Percentiles rank a stretch among this genome's conserved stretches.
Evolutionary conservation across 1,140 invertebrate genomes (phyloP).

Genomic region (Pogonognathellus flavescens): DNA sequence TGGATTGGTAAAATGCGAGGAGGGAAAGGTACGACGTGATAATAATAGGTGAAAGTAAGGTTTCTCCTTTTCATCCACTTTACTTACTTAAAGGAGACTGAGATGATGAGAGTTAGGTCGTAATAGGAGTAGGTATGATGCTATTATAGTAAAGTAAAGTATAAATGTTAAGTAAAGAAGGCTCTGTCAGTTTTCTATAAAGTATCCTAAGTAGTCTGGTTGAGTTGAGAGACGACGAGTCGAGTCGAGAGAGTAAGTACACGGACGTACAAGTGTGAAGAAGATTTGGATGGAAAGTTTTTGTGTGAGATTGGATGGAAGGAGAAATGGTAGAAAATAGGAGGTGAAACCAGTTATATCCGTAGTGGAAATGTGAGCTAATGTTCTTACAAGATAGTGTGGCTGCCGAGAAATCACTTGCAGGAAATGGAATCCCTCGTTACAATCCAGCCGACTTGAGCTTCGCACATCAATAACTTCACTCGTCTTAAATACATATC

Average conservation of each 20-base stretch:
- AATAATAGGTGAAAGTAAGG: constrained; percentile 51
- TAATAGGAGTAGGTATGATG: constrained; percentile 4
- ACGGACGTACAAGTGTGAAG: constrained; percentile 57
- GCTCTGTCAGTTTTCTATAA: constrained; percentile 40
- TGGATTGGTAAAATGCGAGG: neutral
- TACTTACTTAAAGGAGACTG: constrained; percentile 43
- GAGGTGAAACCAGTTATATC: constrained; percentile 66
- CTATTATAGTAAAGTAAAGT: constrained; percentile 15
- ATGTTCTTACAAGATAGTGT: constrained; percentile 65
- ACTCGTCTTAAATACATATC: constrained; percentile 64
- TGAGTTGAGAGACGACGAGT: neutral
- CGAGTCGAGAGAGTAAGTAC: neutral
- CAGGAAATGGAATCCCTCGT: constrained; percentile 67
- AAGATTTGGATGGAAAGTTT: constrained; percentile 61
- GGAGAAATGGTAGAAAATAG: constrained; percentile 63
- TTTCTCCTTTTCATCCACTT: constrained; percentile 55
- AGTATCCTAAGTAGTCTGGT: constrained; percentile 33
- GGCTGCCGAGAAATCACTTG: constrained; percentile 57
- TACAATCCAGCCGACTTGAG: constrained; percentile 61
- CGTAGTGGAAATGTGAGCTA: constrained; percentile 66
- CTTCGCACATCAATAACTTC: constrained; percentile 66
- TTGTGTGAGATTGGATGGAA: constrained; percentile 60
- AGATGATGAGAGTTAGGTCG: constrained; percentile 19
- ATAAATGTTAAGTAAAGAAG: constrained; percentile 43
- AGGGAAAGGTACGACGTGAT: constrained; percentile 37